Evolutionary conservation across 2,888 invertebrate species (phyloP).

Genomic region (Trissolcus brochymenae): DNA sequence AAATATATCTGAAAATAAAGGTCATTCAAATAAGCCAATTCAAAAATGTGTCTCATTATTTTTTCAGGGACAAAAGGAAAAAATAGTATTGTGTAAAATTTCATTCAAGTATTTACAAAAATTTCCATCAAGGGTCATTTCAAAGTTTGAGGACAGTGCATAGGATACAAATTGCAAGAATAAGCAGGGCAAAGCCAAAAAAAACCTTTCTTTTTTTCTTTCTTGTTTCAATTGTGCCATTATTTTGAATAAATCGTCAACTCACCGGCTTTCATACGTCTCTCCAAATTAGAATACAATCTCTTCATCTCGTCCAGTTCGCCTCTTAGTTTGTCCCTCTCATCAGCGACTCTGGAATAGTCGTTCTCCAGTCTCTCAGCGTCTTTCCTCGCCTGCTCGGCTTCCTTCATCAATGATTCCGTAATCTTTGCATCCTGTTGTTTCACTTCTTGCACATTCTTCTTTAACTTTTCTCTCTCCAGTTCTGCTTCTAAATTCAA

Average conservation of each 20-base stretch:
- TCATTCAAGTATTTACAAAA: conserved; percentile 17
- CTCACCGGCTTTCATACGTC: conserved; percentile 76
- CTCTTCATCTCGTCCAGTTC: conserved; percentile 89
- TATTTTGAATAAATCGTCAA: conserved; percentile 2
- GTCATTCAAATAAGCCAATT: too few species aligned
- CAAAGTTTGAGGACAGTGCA: too few species aligned
- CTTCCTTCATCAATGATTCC: conserved; percentile 84
- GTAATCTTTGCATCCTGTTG: conserved; percentile 82
- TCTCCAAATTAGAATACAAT: conserved; percentile 86
- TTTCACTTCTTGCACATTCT: conserved; percentile 66
- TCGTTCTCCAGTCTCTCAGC: conserved; percentile 89
- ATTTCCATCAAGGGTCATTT: background rate
- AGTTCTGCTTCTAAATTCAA: conserved; percentile 89
- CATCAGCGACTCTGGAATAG: conserved; percentile 85
- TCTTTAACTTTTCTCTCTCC: conserved; percentile 82
- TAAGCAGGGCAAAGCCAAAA: conserved; percentile 11
- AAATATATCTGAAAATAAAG: too few species aligned
- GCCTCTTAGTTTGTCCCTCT: conserved; percentile 84
- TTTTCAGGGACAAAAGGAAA: too few species aligned
- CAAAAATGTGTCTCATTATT: too few species aligned
- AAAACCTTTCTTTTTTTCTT: background rate
- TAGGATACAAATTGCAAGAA: background rate
- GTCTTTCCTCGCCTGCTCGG: conserved; percentile 85
- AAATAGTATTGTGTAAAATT: background rate
- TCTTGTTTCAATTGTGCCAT: background rate